phyloP scores from a whole-genome alignment of 2,113 vertebrate genomes.

The Rhinichthys klamathensis region DNA sequence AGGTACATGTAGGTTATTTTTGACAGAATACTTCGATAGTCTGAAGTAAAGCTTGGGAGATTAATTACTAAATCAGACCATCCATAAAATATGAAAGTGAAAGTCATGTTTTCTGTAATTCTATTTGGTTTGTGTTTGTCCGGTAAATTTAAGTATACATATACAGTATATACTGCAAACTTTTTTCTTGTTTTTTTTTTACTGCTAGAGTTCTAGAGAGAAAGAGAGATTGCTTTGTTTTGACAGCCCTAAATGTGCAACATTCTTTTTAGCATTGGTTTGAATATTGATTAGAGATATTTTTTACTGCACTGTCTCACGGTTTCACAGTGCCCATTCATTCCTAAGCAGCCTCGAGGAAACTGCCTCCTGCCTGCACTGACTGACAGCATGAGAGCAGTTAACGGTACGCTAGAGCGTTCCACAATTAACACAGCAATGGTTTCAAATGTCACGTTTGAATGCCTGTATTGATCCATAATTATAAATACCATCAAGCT shows the following conservation, averaged over 20 bases:
- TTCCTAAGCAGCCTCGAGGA: not conserved
- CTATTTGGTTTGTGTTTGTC: not conserved
- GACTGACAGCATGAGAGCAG: conserved; percentile 30
- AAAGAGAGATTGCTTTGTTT: not conserved
- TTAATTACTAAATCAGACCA: not conserved
- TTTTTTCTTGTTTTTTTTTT: not conserved
- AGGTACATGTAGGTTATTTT: not conserved
- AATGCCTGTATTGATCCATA: conserved; percentile 18
- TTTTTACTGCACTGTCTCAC: not conserved
- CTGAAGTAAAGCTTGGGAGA: not conserved
- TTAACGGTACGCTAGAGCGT: not conserved
- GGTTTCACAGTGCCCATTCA: conserved; percentile 12
- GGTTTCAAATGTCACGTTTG: conserved; percentile 29
- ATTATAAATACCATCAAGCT: conserved; percentile 6
- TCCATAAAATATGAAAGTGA: not conserved
- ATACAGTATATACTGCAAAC: not conserved
- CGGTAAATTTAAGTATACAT: not conserved
- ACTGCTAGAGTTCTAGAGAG: not conserved
- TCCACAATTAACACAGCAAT: conserved; percentile 20
- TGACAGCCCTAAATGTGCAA: not conserved
- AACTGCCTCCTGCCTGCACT: conserved; percentile 13
- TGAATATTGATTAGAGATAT: not conserved
- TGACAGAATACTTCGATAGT: not conserved
- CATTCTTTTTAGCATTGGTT: not conserved
- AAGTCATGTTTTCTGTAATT: not conserved